Evolutionary conservation across 2,797 vertebrate species (phyloP).

Genomic region (Pampus argenteus): DNA sequence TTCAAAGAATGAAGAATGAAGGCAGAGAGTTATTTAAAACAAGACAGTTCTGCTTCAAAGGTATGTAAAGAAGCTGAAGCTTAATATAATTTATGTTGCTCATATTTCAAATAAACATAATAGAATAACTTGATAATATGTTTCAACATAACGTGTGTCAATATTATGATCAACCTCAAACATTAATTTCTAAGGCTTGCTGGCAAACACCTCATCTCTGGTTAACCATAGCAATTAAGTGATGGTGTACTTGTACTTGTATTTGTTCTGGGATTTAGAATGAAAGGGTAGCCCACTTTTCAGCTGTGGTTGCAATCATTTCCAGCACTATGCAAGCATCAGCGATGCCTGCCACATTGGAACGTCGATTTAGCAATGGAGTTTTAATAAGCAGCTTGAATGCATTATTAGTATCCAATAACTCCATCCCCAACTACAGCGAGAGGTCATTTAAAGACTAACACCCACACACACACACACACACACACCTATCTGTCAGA

Average conservation of each 20-base stretch:
- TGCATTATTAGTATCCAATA: slow-evolving; percentile 55
- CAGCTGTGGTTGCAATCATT: slow-evolving; percentile 39
- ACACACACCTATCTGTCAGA: slow-evolving; percentile 69
- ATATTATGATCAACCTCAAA: neutral
- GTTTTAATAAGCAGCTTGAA: slow-evolving; percentile 48
- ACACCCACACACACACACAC: slow-evolving; percentile 18
- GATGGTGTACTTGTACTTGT: slow-evolving; percentile 1
- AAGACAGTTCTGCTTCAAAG: neutral
- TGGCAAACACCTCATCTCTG: slow-evolving; percentile 30
- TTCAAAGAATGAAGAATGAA: slow-evolving; percentile 39
- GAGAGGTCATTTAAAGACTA: slow-evolving; percentile 18
- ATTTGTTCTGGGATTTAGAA: slow-evolving; percentile 38
- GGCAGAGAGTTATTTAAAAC: neutral
- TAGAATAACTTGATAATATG: neutral
- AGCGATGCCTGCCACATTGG: slow-evolving; percentile 51
- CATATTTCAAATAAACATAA: neutral
- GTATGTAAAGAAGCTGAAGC: neutral
- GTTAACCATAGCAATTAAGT: slow-evolving; percentile 38
- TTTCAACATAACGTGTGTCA: neutral
- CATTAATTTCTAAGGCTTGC: neutral
- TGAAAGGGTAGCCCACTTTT: slow-evolving; percentile 23
- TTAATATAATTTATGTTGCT: neutral
- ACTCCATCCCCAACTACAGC: slow-evolving; percentile 33
- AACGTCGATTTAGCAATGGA: slow-evolving; percentile 40
- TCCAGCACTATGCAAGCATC: slow-evolving; percentile 41